These are phyloP conservation scores for Drosophila nikananu DNA, from an alignment of 1,140 invertebrate genomes.

Conservation along the genomic window DNA sequence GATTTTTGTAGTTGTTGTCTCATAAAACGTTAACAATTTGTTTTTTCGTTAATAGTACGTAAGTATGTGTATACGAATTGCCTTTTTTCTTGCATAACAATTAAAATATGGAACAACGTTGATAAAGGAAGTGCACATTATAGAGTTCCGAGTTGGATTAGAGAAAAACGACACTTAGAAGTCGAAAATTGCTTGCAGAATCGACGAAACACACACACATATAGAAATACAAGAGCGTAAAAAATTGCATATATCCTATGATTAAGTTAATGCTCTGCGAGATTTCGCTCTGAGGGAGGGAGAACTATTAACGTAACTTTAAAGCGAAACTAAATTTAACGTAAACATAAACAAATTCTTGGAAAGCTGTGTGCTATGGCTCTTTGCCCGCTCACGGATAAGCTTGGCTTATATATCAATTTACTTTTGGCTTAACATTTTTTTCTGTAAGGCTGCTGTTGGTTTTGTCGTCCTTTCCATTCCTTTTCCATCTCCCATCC, in stretches of 20 bases:
- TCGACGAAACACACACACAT: conserved; percentile 42
- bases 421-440: conserved; percentile 74
- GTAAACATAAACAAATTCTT: conserved; percentile 68
- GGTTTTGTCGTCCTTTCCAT: conserved; percentile 35
- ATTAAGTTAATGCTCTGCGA: conserved; percentile 48
- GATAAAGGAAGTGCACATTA: conserved; percentile 75
- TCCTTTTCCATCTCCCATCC: conserved; percentile 7
- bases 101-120: conserved; percentile 75
- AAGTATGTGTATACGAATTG: conserved; percentile 62
- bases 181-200: conserved; percentile 48
- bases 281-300: conserved; percentile 12
- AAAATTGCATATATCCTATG: conserved; percentile 48
- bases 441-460: conserved; percentile 73
- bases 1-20: conserved; percentile 49
- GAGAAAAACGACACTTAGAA: conserved; percentile 70
- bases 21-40: conserved; percentile 77
- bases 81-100: conserved; percentile 49
- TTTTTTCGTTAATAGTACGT: conserved; percentile 61
- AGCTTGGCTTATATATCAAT: conserved; percentile 77
- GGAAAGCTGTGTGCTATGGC: conserved; percentile 69
- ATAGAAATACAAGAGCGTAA: conserved; percentile 54
- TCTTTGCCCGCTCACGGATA: conserved; percentile 57
- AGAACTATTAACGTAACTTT: conserved; percentile 37
- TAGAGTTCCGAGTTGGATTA: conserved; percentile 38
- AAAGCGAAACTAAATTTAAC: conserved; percentile 30